Evolutionary conservation across 2,113 vertebrate species (phyloP).

Genomic region (Pampusana beccarii): DNA sequence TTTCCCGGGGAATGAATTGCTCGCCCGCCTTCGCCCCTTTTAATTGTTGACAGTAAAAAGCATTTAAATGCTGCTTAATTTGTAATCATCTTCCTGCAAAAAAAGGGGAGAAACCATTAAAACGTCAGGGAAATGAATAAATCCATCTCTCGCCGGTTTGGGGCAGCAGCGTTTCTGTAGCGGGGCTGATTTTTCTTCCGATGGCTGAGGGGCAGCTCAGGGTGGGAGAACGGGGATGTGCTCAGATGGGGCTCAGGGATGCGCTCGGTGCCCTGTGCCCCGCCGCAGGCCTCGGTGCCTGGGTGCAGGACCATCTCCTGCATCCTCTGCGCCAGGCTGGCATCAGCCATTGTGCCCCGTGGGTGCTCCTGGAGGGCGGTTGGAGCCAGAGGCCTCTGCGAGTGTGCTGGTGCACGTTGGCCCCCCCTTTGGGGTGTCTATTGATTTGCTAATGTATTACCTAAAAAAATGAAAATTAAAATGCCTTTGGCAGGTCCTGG

Average conservation of each 20-base stretch:
- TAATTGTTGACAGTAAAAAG: constrained; percentile 84
- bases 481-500: neutral
- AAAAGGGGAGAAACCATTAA: constrained; percentile 75
- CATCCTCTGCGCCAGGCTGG: fast-evolving
- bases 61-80: constrained; percentile 83
- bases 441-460: neutral
- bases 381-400: fast-evolving
- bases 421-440: fast-evolving
- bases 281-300: fast-evolving
- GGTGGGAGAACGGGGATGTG: neutral
- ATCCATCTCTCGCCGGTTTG: constrained; percentile 37
- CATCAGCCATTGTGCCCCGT: fast-evolving
- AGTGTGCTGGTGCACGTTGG: fast-evolving
- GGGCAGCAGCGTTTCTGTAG: constrained; percentile 49
- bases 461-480: too few relatives aligned
- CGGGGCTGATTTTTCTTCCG: constrained; percentile 63
- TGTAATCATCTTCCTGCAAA: constrained; percentile 80
- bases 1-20: constrained; percentile 85
- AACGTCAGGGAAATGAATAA: constrained; percentile 78
- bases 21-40: constrained; percentile 69
- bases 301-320: fast-evolving
- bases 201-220: neutral
- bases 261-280: fast-evolving
- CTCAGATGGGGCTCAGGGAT: too few relatives aligned
- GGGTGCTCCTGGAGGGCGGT: neutral